phyloP scores from a whole-genome alignment of 2,888 invertebrate species.

The Phortica magna region DNA sequence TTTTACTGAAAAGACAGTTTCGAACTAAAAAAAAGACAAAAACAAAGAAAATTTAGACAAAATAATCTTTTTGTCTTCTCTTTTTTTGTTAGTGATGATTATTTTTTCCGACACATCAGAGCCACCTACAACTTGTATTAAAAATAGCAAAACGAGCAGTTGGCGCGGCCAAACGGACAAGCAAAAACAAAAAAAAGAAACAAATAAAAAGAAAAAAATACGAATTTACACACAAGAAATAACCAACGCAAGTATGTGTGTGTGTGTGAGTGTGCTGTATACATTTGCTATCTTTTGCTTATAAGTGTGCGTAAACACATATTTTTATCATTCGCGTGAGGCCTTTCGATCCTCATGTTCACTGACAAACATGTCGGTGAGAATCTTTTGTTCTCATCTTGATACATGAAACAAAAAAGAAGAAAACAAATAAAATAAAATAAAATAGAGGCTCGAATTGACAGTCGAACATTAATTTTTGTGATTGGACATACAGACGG shows the following conservation, averaged over 20 bases:
- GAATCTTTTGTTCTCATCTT: conserved; percentile 28
- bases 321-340: conserved; percentile 7
- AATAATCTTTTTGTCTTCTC: conserved; percentile 55
- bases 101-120: conserved; percentile 54
- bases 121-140: conserved; percentile 78
- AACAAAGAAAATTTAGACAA: conserved; percentile 48
- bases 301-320: not conserved
- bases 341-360: conserved; percentile 17
- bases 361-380: conserved; percentile 27
- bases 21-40: conserved; percentile 38
- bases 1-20: too few relatives aligned
- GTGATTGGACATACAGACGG: conserved; percentile 34
- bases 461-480: conserved; percentile 38
- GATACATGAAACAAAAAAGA: conserved; percentile 2
- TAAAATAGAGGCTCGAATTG: conserved; percentile 32
- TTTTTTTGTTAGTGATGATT: conserved; percentile 28
- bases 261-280: not conserved
- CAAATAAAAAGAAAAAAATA: not conserved
- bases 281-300: not conserved
- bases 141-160: conserved; percentile 74
- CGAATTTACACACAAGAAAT: not conserved
- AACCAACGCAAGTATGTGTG: not conserved
- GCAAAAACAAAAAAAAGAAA: conserved; percentile 44
- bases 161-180: conserved; percentile 59
- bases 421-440: not conserved